Base-by-base conservation (phyloP, 2,113 vertebrate genomes). In the Pedionomus torquatus region DNA sequence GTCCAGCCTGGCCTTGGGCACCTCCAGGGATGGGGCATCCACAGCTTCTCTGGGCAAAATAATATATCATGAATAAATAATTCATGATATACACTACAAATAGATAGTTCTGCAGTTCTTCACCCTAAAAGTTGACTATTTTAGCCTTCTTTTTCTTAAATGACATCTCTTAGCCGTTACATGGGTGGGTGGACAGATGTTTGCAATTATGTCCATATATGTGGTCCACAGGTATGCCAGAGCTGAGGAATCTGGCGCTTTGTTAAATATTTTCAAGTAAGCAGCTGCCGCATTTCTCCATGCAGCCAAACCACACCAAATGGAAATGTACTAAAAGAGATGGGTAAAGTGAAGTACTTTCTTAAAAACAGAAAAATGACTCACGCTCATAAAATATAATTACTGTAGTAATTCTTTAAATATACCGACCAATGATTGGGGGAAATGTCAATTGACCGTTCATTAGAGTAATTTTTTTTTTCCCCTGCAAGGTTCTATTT, bases 291-390 rank as follows among this genome's bases (percentile, higher is more conserved):
- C 97, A 95, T 86, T 91, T 96, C 87, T 86, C 95, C 44, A 30
- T 57, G 94, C 72, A 84, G 98, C 98, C 97, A 98, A 98, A 98
- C 98, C 98, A 98, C 98, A 98, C 97, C 97, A 98, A 97, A 97
- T 98, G 98, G 98, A 98, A 98, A 98, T 98, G 92, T 98, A 98
- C 98, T 98, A 93, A 97, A 98, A 97, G 97, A 96, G 97, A 97
- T 91, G 95, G 97, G 97, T 84, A 97, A 94, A 95, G 78, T 57
- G 66, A 97, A 98, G 90, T 64, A 90, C 97, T 94, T 94, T 95
- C 95, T 95, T 94, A 95, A 98, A 98, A 98, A 97, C 97, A 98
- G 97, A 97, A 95, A 95, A 95, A 93, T 98, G 96, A 98, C 96
- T 98, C 98, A 98, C 64, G 61, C 95, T 96, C 85, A 71, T 98